phyloP scores from a whole-genome alignment of 2,113 vertebrate genomes.

The Meles meles region DNA sequence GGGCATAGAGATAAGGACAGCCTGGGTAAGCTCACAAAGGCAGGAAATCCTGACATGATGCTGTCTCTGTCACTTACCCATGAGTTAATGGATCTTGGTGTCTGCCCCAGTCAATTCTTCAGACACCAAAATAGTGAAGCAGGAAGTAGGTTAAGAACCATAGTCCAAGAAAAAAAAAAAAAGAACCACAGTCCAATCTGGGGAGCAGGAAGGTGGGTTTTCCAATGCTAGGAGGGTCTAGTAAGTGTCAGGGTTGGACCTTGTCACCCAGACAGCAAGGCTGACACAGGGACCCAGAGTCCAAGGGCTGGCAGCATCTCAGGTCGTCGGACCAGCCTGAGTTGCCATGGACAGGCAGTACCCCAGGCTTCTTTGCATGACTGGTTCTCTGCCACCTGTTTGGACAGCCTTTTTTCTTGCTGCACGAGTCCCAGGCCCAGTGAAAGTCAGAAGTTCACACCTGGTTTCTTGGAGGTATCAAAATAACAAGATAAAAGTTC shows the following conservation, averaged over 20 bases:
- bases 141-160: background rate
- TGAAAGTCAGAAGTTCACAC: background rate
- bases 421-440: background rate
- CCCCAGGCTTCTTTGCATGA: background rate
- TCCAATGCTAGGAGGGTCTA: background rate
- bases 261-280: background rate
- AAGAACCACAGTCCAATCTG: background rate
- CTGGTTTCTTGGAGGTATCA: background rate
- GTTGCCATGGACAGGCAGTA: background rate
- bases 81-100: background rate
- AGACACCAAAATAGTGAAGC: background rate
- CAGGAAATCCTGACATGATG: background rate
- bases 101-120: background rate
- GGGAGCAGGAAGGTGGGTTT: background rate
- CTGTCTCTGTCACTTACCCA: background rate
- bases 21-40: background rate
- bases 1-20: background rate
- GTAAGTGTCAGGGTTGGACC: background rate
- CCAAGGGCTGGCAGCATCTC: background rate
- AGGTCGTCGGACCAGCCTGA: background rate
- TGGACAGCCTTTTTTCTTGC: background rate
- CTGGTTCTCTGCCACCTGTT: background rate
- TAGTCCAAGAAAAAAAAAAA: background rate
- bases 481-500: background rate
- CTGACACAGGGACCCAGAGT: background rate